Evolutionary conservation across 2,888 invertebrate species (phyloP).

Genomic region (Trichacis sp.): DNA sequence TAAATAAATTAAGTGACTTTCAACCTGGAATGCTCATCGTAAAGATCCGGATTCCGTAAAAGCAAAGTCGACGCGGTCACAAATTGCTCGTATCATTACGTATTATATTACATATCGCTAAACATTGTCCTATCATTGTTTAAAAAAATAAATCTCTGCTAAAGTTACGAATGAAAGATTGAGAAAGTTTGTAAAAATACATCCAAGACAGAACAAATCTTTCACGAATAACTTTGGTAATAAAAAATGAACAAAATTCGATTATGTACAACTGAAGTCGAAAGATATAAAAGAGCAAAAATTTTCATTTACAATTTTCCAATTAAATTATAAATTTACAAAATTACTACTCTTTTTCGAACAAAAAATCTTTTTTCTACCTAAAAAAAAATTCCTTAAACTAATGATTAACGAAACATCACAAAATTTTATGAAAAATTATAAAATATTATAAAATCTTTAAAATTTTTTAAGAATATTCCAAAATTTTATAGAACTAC

Average conservation of each 20-base stretch:
- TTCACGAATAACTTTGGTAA: not conserved
- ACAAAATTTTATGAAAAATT: too few species aligned
- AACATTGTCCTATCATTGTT: constrained; percentile 13
- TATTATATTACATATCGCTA: constrained; percentile 16
- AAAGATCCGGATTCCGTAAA: not conserved
- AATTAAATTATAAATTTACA: not conserved
- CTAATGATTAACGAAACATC: too few species aligned
- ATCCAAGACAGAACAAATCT: not conserved
- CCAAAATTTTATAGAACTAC: too few species aligned
- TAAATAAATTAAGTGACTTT: not conserved
- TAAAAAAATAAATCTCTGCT: constrained; percentile 28
- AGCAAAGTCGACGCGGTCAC: too few species aligned
- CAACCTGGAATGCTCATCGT: not conserved
- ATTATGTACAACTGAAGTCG: too few species aligned
- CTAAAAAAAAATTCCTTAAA: too few species aligned
- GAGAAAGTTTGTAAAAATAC: constrained; percentile 6
- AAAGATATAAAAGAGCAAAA: constrained; percentile 2
- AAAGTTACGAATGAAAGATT: constrained; percentile 9
- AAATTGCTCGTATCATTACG: not conserved
- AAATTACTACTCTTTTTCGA: too few species aligned
- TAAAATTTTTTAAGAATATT: too few species aligned
- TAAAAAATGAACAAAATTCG: too few species aligned
- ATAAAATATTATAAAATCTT: too few species aligned
- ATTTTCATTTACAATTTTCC: not conserved
- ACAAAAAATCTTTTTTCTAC: too few species aligned